Conservation (phyloP, 2,797 vertebrate genomes). For the Epinephelus malabaricus region DNA sequence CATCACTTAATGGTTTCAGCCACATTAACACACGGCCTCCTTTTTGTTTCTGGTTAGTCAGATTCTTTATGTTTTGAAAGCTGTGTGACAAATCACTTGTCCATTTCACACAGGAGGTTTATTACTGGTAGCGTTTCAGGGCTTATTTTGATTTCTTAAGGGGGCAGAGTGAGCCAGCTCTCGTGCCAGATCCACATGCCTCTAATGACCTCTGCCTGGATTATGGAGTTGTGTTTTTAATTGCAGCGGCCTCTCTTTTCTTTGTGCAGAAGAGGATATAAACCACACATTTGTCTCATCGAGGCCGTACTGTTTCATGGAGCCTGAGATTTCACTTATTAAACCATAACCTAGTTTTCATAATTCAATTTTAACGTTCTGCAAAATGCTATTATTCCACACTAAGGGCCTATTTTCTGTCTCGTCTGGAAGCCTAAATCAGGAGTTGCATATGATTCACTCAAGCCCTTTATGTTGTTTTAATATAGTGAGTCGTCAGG, state of each 20-base stretch:
- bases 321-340: conserved; percentile 56
- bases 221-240: conserved; percentile 68
- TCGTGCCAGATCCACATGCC: conserved; percentile 35
- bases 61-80: conserved; percentile 17
- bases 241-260: conserved; percentile 34
- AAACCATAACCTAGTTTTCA: conserved; percentile 67
- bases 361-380: conserved; percentile 59
- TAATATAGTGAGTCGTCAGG: conserved; percentile 20
- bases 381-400: conserved; percentile 58
- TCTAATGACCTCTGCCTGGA: conserved; percentile 54
- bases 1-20: not conserved
- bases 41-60: not conserved
- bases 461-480: conserved; percentile 38
- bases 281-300: conserved; percentile 53
- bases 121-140: conserved; percentile 16
- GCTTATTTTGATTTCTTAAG: conserved; percentile 45
- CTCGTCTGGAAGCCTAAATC: conserved; percentile 45
- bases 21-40: not conserved
- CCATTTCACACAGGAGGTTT: conserved; percentile 16
- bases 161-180: conserved; percentile 16
- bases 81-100: conserved; percentile 20
- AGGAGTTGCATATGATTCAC: conserved; percentile 40
- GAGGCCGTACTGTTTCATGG: conserved; percentile 34
- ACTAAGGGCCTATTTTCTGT: conserved; percentile 58
- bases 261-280: conserved; percentile 26